Evolutionary conservation across 2,113 vertebrate species (phyloP).

Genomic region (Platysteira castanea): DNA sequence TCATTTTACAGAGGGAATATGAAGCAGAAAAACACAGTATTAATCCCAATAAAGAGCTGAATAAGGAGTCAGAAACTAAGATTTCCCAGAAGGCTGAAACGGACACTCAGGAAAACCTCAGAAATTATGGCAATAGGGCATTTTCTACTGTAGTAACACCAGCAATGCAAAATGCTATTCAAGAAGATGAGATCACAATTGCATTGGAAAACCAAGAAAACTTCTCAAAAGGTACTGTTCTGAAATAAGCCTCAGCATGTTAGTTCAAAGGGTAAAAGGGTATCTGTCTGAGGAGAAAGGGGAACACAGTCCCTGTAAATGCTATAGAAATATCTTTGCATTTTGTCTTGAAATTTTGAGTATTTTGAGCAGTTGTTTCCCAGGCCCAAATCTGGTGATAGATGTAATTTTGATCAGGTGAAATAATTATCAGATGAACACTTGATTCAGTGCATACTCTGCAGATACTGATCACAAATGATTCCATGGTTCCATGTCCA

Average conservation of each 20-base stretch:
- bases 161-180: constrained; percentile 35
- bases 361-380: background rate
- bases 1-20: constrained; percentile 63
- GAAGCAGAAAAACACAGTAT: constrained; percentile 38
- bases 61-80: constrained; percentile 38
- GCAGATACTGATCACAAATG: background rate
- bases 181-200: constrained; percentile 69
- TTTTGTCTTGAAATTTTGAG: background rate
- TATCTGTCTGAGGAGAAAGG: background rate
- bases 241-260: background rate
- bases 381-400: background rate
- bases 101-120: constrained; percentile 19
- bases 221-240: constrained; percentile 74
- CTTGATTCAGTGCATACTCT: background rate
- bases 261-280: background rate
- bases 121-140: constrained; percentile 33
- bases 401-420: background rate
- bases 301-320: background rate
- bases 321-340: background rate
- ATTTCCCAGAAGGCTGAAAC: constrained; percentile 51
- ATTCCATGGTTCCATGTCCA: background rate
- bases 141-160: constrained; percentile 20
- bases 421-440: background rate
- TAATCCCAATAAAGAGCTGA: constrained; percentile 28
- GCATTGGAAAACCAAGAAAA: constrained; percentile 72